These are phyloP conservation scores for Smithornis capensis DNA, from an alignment of 2,113 vertebrate species.

Conservation along the genomic window DNA sequence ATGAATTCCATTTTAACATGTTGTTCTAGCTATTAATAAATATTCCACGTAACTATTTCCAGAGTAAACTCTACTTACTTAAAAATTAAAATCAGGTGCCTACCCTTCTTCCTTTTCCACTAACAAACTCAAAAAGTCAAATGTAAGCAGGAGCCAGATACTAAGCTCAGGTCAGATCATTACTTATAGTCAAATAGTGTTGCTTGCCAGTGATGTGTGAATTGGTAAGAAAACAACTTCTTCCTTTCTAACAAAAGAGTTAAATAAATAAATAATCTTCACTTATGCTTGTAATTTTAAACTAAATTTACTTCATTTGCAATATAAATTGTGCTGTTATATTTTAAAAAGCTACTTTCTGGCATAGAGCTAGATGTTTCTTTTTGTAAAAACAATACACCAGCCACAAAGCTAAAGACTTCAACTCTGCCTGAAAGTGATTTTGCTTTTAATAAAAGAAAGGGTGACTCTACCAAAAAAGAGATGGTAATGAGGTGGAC, in stretches of 20 bases:
- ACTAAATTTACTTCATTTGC: not conserved
- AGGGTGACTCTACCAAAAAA: not conserved
- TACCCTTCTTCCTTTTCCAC: not conserved
- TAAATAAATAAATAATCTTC: not conserved
- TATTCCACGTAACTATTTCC: not conserved
- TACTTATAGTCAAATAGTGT: not conserved
- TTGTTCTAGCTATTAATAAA: not conserved
- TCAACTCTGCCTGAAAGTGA: not conserved
- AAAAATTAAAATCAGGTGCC: not conserved
- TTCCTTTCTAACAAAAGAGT: not conserved
- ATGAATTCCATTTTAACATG: not conserved
- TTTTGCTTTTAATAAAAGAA: not conserved
- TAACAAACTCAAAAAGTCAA: not conserved
- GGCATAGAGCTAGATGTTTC: not conserved
- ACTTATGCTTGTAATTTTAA: not conserved
- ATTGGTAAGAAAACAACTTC: not conserved
- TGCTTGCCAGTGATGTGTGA: not conserved
- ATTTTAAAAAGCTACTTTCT: slow-evolving; percentile 24
- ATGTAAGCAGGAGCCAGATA: not conserved
- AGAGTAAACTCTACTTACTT: not conserved
- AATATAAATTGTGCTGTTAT: not conserved
- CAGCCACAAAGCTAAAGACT: not conserved
- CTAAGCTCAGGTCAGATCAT: not conserved
- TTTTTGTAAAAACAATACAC: not conserved
- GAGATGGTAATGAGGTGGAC: not conserved